These are phyloP conservation scores for Onthophagus sagittarius DNA, from an alignment of 2,888 invertebrate genomes.

Conservation along the genomic window DNA sequence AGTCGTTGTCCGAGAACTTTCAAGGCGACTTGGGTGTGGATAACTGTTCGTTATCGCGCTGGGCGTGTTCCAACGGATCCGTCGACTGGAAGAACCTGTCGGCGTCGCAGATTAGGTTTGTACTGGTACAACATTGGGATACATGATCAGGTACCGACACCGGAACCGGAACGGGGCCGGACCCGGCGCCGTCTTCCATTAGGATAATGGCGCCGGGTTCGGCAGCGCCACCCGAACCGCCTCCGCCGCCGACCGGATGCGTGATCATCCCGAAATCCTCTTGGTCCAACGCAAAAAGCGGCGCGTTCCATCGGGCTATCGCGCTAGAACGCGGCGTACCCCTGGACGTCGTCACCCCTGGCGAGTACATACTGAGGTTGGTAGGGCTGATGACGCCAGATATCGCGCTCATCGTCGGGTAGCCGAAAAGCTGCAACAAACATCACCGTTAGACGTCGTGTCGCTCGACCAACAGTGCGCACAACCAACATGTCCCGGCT, in stretches of 20 bases:
- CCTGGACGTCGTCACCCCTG: conserved; percentile 66
- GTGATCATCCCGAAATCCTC: conserved; percentile 95
- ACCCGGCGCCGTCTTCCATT: conserved; percentile 65
- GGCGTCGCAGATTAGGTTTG: conserved; percentile 48
- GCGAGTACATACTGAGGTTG: conserved; percentile 79
- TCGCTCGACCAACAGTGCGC: conserved; percentile 39
- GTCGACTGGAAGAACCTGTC: conserved; percentile 64
- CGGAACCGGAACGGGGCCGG: conserved; percentile 30
- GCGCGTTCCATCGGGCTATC: conserved; percentile 76
- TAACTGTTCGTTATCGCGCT: conserved; percentile 40
- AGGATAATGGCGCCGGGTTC: conserved; percentile 67
- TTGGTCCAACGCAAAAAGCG: conserved; percentile 79
- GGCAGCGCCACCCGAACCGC: conserved; percentile 52
- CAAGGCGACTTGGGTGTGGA: conserved; percentile 40
- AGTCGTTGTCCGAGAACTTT: conserved; percentile 32
- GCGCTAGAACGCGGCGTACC: conserved; percentile 60
- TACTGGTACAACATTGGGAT: conserved; percentile 45
- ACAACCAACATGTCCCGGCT: conserved; percentile 73
- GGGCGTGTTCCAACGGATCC: conserved; percentile 53
- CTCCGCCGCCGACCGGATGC: conserved; percentile 51
- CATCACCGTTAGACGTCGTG: conserved; percentile 28
- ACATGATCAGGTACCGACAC: conserved; percentile 26
- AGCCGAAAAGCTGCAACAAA: conserved; percentile 78
- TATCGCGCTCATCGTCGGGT: conserved; percentile 82
- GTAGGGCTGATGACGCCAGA: conserved; percentile 87